phyloP scores from a whole-genome alignment of 1,140 invertebrate genomes.

The Spodoptera frugiperda region DNA sequence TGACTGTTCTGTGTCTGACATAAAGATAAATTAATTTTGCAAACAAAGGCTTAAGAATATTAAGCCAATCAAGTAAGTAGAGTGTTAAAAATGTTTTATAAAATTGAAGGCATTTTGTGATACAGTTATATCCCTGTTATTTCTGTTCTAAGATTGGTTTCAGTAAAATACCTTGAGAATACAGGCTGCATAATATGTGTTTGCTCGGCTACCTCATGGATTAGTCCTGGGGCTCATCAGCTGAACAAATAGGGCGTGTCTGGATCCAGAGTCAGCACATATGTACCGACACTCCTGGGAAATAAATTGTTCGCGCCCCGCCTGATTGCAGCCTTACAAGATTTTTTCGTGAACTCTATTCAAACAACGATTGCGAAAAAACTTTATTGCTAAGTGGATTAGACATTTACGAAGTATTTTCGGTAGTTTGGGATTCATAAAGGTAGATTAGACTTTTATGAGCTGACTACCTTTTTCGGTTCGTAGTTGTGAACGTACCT shows the following conservation, averaged over 20 bases:
- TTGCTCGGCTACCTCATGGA: conserved; percentile 45
- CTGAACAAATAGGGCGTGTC: conserved; percentile 75
- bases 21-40: conserved; percentile 31
- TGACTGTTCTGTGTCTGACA: conserved; percentile 13
- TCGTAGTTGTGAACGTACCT: no score
- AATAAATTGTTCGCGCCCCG: conserved; percentile 72
- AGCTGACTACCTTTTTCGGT: accelerated
- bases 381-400: neutral
- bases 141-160: conserved; percentile 8
- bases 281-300: conserved; percentile 74
- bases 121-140: neutral
- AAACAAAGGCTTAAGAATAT: conserved; percentile 32
- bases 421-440: no score
- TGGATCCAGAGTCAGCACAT: conserved; percentile 71
- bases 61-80: conserved; percentile 15
- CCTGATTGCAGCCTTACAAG: conserved; percentile 75
- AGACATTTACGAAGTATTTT: no score
- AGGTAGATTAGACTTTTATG: no score
- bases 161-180: conserved; percentile 34
- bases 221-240: conserved; percentile 61
- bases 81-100: conserved; percentile 17
- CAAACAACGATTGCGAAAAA: conserved; percentile 32
- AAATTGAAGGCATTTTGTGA: neutral
- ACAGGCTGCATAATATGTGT: conserved; percentile 32
- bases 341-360: conserved; percentile 65